Evolutionary conservation across 2,797 vertebrate species (phyloP).

Genomic region (Lagocephalus sceleratus): DNA sequence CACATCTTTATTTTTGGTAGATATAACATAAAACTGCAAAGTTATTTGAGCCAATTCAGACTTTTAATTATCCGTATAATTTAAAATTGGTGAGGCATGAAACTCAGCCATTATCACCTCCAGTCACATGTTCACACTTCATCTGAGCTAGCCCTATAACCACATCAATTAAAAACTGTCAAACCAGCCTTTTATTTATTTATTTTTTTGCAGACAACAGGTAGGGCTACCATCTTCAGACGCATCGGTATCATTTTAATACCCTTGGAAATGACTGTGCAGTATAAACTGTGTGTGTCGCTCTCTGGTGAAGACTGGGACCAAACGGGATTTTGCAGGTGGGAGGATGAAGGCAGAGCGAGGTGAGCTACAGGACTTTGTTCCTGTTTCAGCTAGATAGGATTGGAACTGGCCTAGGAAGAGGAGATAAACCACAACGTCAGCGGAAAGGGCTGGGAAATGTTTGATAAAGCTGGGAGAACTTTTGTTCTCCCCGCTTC

Average conservation of each 20-base stretch:
- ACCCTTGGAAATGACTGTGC: constrained; percentile 47
- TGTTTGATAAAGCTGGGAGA: constrained; percentile 22
- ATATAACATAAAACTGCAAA: neutral
- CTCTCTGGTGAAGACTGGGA: constrained; percentile 39
- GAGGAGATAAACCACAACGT: constrained; percentile 20
- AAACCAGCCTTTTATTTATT: no score
- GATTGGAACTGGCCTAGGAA: constrained; percentile 43
- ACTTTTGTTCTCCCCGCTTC: neutral
- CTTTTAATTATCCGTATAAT: constrained; percentile 17
- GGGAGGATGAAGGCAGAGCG: constrained; percentile 16
- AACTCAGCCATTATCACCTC: constrained; percentile 41
- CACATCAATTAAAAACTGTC: no score
- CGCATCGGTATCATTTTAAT: constrained; percentile 1
- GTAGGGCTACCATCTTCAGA: no score
- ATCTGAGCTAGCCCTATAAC: constrained; percentile 24
- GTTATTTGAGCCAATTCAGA: constrained; percentile 33
- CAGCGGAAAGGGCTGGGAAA: constrained; percentile 4
- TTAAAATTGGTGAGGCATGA: constrained; percentile 44
- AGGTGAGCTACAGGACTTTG: constrained; percentile 24
- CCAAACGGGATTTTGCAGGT: constrained; percentile 19
- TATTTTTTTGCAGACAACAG: no score
- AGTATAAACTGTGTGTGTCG: constrained; percentile 55
- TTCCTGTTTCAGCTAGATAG: constrained; percentile 48
- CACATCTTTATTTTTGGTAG: no score
- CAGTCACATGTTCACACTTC: constrained; percentile 15